Evolutionary conservation across 2,888 invertebrate genomes (phyloP).

Genomic region (Apamea epomidion): DNA sequence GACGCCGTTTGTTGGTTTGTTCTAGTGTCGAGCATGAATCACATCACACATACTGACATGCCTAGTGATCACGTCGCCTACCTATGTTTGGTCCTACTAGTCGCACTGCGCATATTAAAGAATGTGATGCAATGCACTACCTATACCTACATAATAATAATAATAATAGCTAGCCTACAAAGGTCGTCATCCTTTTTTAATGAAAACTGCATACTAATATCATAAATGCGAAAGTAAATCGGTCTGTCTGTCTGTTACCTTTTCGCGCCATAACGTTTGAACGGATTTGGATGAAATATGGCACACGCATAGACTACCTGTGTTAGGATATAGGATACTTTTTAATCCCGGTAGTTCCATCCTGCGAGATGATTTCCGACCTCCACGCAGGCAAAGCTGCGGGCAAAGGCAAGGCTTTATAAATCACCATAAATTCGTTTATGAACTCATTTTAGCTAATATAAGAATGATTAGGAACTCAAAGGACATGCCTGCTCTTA

Average conservation of each 20-base stretch:
- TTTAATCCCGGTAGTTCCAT: background rate
- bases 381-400: background rate
- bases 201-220: background rate
- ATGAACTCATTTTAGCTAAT: background rate
- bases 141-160: background rate
- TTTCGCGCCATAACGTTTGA: background rate
- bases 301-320: background rate
- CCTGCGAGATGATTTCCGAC: background rate
- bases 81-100: conserved; percentile 27
- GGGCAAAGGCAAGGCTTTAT: background rate
- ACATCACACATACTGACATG: conserved; percentile 16
- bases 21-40: conserved; percentile 30
- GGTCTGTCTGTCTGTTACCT: background rate
- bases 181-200: background rate
- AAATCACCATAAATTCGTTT: background rate
- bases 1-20: conserved; percentile 1
- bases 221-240: background rate
- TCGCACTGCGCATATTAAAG: conserved; percentile 18
- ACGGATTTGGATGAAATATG: background rate
- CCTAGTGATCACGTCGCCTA: conserved; percentile 6
- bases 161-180: background rate
- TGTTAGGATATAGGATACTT: background rate
- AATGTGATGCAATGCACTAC: conserved; percentile 17
- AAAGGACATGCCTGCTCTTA: background rate
- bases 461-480: background rate